phyloP scores from a whole-genome alignment of 1,140 invertebrate genomes.

The Scaptomyza graminum region DNA sequence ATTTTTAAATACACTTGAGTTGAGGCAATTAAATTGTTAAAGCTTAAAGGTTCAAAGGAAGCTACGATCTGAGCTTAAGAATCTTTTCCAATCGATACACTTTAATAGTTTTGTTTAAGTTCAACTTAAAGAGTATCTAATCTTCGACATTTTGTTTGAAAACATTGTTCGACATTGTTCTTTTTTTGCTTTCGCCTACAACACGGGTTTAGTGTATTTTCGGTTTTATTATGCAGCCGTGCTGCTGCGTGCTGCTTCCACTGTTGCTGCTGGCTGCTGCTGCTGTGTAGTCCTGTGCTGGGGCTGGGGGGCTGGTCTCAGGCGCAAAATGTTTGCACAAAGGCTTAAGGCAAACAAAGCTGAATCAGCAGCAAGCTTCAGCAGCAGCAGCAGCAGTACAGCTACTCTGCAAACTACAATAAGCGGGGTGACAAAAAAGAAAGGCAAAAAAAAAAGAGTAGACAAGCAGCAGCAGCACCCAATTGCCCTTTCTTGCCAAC shows the following conservation, averaged over 20 bases:
- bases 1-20: background rate
- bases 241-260: slow-evolving; percentile 22
- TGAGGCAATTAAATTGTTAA: background rate
- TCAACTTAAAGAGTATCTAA: background rate
- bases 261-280: slow-evolving; percentile 2
- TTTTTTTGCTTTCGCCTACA: slow-evolving; percentile 20
- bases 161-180: slow-evolving; percentile 29
- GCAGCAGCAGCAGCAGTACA: slow-evolving; percentile 36
- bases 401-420: slow-evolving; percentile 73
- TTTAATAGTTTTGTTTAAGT: background rate
- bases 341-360: slow-evolving; percentile 83
- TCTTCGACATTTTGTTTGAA: background rate
- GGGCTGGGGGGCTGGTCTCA: slow-evolving; percentile 44
- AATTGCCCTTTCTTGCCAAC: slow-evolving; percentile 7
- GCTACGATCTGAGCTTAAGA: no score
- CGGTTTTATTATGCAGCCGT: slow-evolving; percentile 63
- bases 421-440: slow-evolving; percentile 62
- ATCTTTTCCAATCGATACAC: no score
- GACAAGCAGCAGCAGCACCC: slow-evolving; percentile 28
- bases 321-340: slow-evolving; percentile 82
- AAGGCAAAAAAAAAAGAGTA: slow-evolving; percentile 24
- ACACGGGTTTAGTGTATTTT: slow-evolving; percentile 67
- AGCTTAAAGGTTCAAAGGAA: background rate
- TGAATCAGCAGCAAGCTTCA: slow-evolving; percentile 72
- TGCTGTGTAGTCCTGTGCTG: slow-evolving; percentile 22